phyloP scores from a whole-genome alignment of 2,888 invertebrate genomes.

The Calliscelio sp. region DNA sequence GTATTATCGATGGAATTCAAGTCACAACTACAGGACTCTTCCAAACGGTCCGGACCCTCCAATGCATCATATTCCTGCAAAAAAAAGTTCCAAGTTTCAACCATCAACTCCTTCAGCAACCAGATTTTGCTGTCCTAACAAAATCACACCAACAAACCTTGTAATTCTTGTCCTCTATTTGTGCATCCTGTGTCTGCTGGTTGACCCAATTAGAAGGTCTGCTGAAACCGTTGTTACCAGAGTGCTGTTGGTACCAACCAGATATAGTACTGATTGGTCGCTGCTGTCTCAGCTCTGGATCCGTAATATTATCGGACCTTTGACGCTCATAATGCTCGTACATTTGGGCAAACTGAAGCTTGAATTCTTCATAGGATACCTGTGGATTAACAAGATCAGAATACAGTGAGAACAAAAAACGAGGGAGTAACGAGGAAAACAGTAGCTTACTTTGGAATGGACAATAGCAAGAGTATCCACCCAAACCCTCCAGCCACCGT shows the following conservation, averaged over 20 bases:
- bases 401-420: no score
- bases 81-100: no score
- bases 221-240: constrained; percentile 84
- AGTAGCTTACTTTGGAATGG: constrained; percentile 90
- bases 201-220: constrained; percentile 82
- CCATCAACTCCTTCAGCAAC: no score
- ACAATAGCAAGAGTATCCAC: constrained; percentile 99
- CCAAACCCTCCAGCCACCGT: constrained; percentile 99
- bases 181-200: constrained; percentile 82
- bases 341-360: constrained; percentile 98
- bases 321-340: constrained; percentile 98
- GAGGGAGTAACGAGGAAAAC: constrained; percentile 1
- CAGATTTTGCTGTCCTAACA: no score
- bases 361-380: constrained; percentile 99
- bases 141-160: constrained; percentile 74
- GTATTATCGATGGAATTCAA: constrained; percentile 86
- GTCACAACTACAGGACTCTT: constrained; percentile 85
- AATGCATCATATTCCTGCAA: constrained; percentile 82
- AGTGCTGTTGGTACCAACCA: constrained; percentile 93
- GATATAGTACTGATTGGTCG: constrained; percentile 98
- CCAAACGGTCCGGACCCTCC: constrained; percentile 83
- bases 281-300: constrained; percentile 96
- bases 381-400: no score
- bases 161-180: constrained; percentile 82
- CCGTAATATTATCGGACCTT: constrained; percentile 97